Base-by-base conservation (phyloP, 2,797 vertebrate species). In the Syngnathus acus region DNA sequence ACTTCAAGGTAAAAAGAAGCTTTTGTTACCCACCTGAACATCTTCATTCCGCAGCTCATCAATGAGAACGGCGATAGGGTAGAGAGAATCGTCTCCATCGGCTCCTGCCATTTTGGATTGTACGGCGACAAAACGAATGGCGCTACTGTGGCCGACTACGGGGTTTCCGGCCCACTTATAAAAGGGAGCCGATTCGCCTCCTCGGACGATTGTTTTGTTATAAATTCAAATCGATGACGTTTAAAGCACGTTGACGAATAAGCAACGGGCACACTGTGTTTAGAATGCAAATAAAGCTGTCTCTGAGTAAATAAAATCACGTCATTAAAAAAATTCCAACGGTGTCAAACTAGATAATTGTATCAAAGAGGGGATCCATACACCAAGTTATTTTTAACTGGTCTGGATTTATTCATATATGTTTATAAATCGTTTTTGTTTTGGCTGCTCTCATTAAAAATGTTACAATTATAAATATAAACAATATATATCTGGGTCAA, bases 11-110 rank as follows among this genome's bases (percentile, higher is more conserved):
- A 23, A 55, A 0, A n/a, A 0, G 0, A 32, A 68, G 9, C 37
- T 2, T 0, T 0, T 9, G 0, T 6, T 23, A 19, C 19, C 21
- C 81, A 94, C 93, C 92, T 94, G 93, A 13, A 94, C 93, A 64
- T 94, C 93, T 65, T 94, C 93, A 69, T 94, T 94, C 65, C 93
- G 89, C 76, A 94, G 86, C 75, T 94, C 93, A 42, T 94, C 93
- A 67, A 94, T 94, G 48, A 94, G 89, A 79, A 94, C 93, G 1
- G 93, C 93, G 74, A 94, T 94, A 48, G 93, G 93, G 80, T 94
- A 94, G 13, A 94, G 91, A 69, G 93, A 94, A 65, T 94, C 93
- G 75, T 94, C 93, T 88, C 93, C 92, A 74, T 93, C 93, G 65
- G 93, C 92, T 89, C 92, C 93, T 75, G 93, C 93, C 93, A 94